Base-by-base conservation (phyloP, 2,797 vertebrate genomes). In the Lerista edwardsae region DNA sequence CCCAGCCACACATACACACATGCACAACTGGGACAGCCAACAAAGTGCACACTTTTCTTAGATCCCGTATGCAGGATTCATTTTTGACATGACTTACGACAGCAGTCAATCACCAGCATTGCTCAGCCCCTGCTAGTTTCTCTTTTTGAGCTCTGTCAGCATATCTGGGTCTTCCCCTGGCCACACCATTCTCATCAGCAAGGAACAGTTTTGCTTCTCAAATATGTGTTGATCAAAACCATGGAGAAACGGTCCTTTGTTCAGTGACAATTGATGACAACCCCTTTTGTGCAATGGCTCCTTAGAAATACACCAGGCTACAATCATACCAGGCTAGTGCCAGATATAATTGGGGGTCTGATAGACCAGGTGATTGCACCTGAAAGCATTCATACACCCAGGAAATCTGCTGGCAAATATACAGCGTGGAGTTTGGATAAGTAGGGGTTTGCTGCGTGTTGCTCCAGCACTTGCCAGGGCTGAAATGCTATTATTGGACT, bases 401-500 rank as follows among this genome's bases (percentile, higher is more conserved):
- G 36, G 68, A 65, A 68, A 27, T 64, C 62, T 34, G 14, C 44
- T 44, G 68, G 55, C 31, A 84, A 76, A 41, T 79, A 71, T 41
- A 71, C 55, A 72, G 41, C 76, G n/a, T 27, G 41, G 15, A 62
- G 27, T 27, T 62, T 57, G 29, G 73, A 2, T 80, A 87, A 87
- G 17, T 87, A 84, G 57, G 72, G 64, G 64, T 84, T 80, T 80
- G 21, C 72, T 62, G 11, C 10, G 31, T 34, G 7, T 41, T 78
- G 71, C 62, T 3, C 2, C 57, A 84, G 65, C 72, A 31, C 19
- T 74, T 84, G 27, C 64, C 39, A 55, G 39, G 75, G 41, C 55
- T 75, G 51, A 87, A 84, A 75, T 69, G 27, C 78, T 84, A 80
- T 64, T 69, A 72, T 87, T 87, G 65, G 41, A 71, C 7, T 31